Evolutionary conservation across 23 tunicate genomes (phyloP).

Genomic region (Trididemnum miniatum): DNA sequence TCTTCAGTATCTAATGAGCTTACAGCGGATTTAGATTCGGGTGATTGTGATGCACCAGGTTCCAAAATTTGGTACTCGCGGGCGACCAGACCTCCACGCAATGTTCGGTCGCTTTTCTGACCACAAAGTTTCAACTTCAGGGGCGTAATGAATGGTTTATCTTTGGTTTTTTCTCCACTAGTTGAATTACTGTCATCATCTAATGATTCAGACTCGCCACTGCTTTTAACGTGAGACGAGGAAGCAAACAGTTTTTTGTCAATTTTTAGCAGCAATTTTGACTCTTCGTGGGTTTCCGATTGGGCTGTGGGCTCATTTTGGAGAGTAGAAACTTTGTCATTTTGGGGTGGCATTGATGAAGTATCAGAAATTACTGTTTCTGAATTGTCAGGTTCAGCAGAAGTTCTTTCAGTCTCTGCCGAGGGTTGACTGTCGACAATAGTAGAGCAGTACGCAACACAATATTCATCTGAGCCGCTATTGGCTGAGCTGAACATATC

Average conservation of each 20-base stretch:
- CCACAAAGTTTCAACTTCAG: conserved; percentile 53
- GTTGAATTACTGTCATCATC: not conserved
- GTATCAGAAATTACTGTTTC: too few relatives aligned
- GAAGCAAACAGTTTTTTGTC: not conserved
- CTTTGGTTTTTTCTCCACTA: not conserved
- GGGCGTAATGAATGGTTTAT: conserved; percentile 17
- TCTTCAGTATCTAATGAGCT: not conserved
- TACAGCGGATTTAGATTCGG: not conserved
- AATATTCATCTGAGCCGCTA: conserved; percentile 20
- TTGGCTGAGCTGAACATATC: conserved; percentile 18
- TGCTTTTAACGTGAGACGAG: not conserved
- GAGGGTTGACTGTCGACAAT: conserved; percentile 12
- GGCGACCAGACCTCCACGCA: conserved; percentile 41
- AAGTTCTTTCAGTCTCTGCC: not conserved
- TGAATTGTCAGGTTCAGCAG: not conserved
- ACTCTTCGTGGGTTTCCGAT: not conserved
- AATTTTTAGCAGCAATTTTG: conserved; percentile 38
- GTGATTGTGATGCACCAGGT: not conserved
- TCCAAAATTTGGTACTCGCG: conserved; percentile 46
- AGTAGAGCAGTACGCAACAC: conserved; percentile 47
- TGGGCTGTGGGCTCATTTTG: not conserved
- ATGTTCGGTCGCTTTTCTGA: conserved; percentile 47
- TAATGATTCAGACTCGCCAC: not conserved
- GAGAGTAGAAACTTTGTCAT: not conserved
- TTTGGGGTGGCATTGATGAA: not conserved